Evolutionary conservation across 2,888 invertebrate species (phyloP), one percentile per base, ranked within the genome.

Genomic region (Clivina fossor): DNA sequence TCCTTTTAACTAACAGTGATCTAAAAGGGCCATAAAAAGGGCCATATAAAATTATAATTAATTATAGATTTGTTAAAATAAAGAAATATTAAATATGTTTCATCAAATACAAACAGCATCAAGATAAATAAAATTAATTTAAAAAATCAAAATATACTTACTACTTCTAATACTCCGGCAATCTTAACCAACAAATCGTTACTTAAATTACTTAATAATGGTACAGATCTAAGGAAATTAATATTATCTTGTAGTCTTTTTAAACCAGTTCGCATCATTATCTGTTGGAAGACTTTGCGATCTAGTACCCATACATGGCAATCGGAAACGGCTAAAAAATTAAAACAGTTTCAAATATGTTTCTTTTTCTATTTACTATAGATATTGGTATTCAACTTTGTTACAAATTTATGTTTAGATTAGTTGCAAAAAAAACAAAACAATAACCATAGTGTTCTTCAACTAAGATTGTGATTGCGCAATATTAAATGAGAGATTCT

Each of bases 281-380:
- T 85, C 60, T 81, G 78, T 68, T 86, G 85, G 72, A 85, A 87
- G 9, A 83, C 80, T 58, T 80, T 74, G 46, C 86, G 71, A 66
- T 86, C 85, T 65, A 87, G 72, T 22, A 82, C 83, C 86, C 86
- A 87, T 56, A 85, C 79, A 66, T 80, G 78, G 26, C 83, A 80
- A 64, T 81, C 78, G 1, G 76, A 76, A 43, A 82, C 71, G 19
- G 84, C 85, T 85, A 69, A 51, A 69, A 73, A 58, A 49, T 37
- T 20, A 44, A 51, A 22, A 3, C 16, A 5, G 8, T 18, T 11
- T 16, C 33, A 16, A 20, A 18, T n/a, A n/a, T 35, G 35, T 30
- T 24, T 28, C 11, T 13, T 16, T 3, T 3, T 9, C 37, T 5
- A 33, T 33, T 33, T 5, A 7, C n/a, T n/a, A n/a, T n/a, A n/a